phyloP scores from a whole-genome alignment of 2,888 invertebrate species.

The Tipula lateralis region DNA sequence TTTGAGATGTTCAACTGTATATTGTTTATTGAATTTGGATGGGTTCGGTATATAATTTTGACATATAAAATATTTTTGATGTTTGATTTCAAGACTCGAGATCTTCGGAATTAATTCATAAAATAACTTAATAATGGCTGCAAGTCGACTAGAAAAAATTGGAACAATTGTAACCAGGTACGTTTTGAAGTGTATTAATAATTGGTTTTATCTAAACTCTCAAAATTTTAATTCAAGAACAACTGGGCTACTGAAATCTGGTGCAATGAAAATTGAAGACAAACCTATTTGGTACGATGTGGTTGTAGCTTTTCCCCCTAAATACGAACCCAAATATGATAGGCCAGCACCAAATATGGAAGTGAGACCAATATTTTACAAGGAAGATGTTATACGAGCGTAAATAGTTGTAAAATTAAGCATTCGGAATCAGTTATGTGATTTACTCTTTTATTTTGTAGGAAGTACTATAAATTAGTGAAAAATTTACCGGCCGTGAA shows the following conservation, averaged over 20 bases:
- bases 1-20: neutral
- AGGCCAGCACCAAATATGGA: slow-evolving; percentile 58
- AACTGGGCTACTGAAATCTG: slow-evolving; percentile 70
- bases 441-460: slow-evolving; percentile 46
- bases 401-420: slow-evolving; percentile 51
- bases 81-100: neutral
- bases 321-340: slow-evolving; percentile 72
- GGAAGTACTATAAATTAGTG: slow-evolving; percentile 61
- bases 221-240: slow-evolving; percentile 52
- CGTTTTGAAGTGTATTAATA: neutral
- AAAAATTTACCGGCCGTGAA: slow-evolving; percentile 55
- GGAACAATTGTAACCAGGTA: slow-evolving; percentile 68
- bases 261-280: slow-evolving; percentile 74
- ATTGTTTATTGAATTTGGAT: neutral
- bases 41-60: neutral
- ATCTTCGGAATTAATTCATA: neutral
- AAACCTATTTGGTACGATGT: slow-evolving; percentile 91
- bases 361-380: slow-evolving; percentile 69
- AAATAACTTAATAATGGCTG: slow-evolving; percentile 53
- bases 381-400: slow-evolving; percentile 81
- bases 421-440: neutral
- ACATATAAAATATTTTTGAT: neutral
- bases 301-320: slow-evolving; percentile 86
- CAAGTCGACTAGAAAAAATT: slow-evolving; percentile 66
- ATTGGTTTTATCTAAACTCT: neutral